Conservation (phyloP, 2,113 vertebrate genomes). For the Microcebus griseorufus region DNA sequence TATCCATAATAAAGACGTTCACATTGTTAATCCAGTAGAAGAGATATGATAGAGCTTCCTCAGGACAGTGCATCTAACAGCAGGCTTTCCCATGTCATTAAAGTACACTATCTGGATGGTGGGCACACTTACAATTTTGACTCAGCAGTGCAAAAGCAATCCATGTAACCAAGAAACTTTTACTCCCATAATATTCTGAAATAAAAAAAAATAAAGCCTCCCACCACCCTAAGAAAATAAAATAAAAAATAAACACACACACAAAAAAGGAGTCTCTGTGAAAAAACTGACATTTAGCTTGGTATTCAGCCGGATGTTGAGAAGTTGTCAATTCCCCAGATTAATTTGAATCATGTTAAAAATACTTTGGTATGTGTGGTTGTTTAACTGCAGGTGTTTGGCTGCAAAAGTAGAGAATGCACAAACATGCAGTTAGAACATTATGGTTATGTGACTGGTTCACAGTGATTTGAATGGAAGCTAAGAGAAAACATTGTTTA, state of each 20-base stretch:
- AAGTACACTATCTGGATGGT: neutral
- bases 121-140: no score
- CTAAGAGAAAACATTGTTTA: slow-evolving; percentile 53
- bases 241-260: no score
- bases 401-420: slow-evolving; percentile 59
- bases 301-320: slow-evolving; percentile 21
- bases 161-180: no score
- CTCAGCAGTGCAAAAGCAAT: no score
- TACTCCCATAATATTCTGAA: no score
- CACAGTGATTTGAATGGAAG: neutral
- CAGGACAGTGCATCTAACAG: neutral
- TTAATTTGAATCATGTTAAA: slow-evolving; percentile 41
- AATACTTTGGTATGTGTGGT: slow-evolving; percentile 54
- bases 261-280: neutral
- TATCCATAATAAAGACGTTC: neutral
- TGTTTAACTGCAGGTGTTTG: slow-evolving; percentile 83
- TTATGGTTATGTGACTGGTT: neutral
- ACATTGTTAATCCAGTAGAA: neutral
- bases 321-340: slow-evolving; percentile 37
- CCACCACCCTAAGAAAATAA: no score
- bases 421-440: slow-evolving; percentile 60
- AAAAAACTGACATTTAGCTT: slow-evolving; percentile 48
- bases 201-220: no score
- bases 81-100: neutral
- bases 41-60: neutral